phyloP scores from a whole-genome alignment of 2,888 invertebrate genomes.

The Syritta pipiens region DNA sequence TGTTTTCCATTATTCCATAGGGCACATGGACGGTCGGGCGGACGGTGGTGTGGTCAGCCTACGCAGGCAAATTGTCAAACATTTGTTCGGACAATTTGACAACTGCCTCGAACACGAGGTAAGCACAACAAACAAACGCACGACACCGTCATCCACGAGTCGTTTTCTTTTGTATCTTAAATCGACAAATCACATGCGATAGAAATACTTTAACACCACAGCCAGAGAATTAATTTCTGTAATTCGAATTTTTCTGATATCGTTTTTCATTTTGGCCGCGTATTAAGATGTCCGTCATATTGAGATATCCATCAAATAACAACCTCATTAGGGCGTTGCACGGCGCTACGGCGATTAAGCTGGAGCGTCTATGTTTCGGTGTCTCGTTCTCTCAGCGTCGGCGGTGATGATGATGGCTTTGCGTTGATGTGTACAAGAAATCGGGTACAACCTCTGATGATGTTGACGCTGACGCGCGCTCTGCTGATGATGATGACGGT shows the following conservation, averaged over 20 bases:
- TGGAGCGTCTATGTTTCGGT: neutral
- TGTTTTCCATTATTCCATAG: conserved; percentile 49
- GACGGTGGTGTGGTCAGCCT: conserved; percentile 52
- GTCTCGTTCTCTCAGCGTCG: too few relatives aligned
- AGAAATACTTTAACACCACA: conserved; percentile 29
- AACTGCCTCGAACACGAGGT: conserved; percentile 31
- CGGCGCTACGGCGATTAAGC: conserved; percentile 49
- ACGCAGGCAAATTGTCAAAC: conserved; percentile 51
- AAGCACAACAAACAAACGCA: conserved; percentile 29
- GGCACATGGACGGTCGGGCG: conserved; percentile 19
- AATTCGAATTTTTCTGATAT: conserved; percentile 56
- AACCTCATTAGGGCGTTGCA: conserved; percentile 63
- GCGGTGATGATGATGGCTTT: conserved; percentile 54
- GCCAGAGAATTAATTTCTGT: conserved; percentile 49
- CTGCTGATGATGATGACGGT: conserved; percentile 29
- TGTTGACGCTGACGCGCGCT: conserved; percentile 44
- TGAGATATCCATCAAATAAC: conserved; percentile 65
- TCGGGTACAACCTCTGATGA: conserved; percentile 58
- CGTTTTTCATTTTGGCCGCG: conserved; percentile 42
- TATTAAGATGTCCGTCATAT: conserved; percentile 64
- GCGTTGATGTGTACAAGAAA: conserved; percentile 60
- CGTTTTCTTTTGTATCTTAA: conserved; percentile 39
- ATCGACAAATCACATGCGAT: conserved; percentile 32
- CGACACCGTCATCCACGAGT: conserved; percentile 34
- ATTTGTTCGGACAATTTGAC: conserved; percentile 57